Evolutionary conservation across 2,888 invertebrate genomes (phyloP), one percentile per base, ranked within the genome.

Genomic region (Aphidoletes aphidimyza): DNA sequence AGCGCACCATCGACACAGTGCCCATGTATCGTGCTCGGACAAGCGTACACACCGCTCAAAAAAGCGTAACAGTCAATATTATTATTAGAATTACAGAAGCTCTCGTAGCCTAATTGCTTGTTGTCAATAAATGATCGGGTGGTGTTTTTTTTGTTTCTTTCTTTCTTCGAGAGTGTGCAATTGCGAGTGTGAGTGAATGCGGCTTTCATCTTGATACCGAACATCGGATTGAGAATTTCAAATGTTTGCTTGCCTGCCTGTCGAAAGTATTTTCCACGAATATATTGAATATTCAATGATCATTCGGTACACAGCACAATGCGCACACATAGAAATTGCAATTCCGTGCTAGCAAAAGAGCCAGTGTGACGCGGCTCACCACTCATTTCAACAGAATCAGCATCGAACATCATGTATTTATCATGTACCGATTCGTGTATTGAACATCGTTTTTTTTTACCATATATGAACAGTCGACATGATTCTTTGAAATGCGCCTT

Each of bases 391-490:
- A 69, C 9, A 69, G 69, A 69, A 69, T 69, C 30, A 69, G 30
- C 69, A 19, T 1, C 69, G 30, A 69, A 69, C 69, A 69, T 69
- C 69, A n/a, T 69, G 69, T 69, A 69, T 30, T 69, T 69, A 69
- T 34, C 69, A 69, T 69, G 69, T 69, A 69, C n/a, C n/a, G 30
- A 69, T 69, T 69, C 34, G 69, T 69, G 69, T 69, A 69, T 69
- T 69, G 69, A 30, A 69, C 69, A 69, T 6, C 30, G 69, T 9
- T 69, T 69, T n/a, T n/a, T n/a, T 69, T 30, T 69, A 30, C 69
- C 69, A 69, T 69, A 69, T 69, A 69, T 69, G 30, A 26, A 69
- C 34, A 11, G 69, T 69, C 69, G 34, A 69, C 69, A 69, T 69
- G 69, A 14, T 30, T 69, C 30, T 69, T 30, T 69, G 69, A 30